Conservation (phyloP, 2,888 invertebrate genomes). For the Tenthredo amoena region DNA sequence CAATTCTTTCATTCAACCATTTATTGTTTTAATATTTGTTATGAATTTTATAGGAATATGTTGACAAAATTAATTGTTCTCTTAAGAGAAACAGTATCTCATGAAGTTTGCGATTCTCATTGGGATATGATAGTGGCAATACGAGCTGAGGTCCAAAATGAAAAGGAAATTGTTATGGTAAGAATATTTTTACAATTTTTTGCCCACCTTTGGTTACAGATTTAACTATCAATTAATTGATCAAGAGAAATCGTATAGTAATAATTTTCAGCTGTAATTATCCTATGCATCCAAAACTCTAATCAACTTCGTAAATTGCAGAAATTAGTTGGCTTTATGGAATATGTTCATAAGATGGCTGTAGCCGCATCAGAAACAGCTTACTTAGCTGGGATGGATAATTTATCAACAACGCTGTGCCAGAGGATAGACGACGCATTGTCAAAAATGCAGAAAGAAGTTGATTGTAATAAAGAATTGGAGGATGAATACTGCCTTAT, state of each 20-base stretch:
- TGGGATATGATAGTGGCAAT: conserved; percentile 70
- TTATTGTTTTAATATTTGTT: background rate
- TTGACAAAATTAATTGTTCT: conserved; percentile 68
- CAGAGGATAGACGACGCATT: conserved; percentile 73
- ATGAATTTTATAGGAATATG: conserved; percentile 62
- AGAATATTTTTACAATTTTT: conserved; percentile 52
- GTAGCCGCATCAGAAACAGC: conserved; percentile 71
- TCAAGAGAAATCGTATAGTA: background rate
- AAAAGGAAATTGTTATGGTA: conserved; percentile 70
- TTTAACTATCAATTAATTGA: conserved; percentile 5
- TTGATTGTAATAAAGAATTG: conserved; percentile 62
- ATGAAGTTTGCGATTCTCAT: conserved; percentile 67
- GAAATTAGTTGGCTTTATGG: conserved; percentile 71
- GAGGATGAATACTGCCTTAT: conserved; percentile 69
- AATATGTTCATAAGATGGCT: conserved; percentile 73
- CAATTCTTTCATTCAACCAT: background rate
- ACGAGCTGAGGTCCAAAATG: conserved; percentile 68
- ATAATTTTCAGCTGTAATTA: conserved; percentile 22
- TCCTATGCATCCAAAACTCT: conserved; percentile 44
- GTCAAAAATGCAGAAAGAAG: conserved; percentile 66
- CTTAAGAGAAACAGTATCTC: conserved; percentile 67
- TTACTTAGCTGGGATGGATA: conserved; percentile 73
- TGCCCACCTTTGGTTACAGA: background rate
- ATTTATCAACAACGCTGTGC: conserved; percentile 68
- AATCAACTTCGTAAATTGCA: conserved; percentile 53